Evolutionary conservation across 2,113 vertebrate genomes (phyloP).

Genomic region (Phylloscopus trochilus): DNA sequence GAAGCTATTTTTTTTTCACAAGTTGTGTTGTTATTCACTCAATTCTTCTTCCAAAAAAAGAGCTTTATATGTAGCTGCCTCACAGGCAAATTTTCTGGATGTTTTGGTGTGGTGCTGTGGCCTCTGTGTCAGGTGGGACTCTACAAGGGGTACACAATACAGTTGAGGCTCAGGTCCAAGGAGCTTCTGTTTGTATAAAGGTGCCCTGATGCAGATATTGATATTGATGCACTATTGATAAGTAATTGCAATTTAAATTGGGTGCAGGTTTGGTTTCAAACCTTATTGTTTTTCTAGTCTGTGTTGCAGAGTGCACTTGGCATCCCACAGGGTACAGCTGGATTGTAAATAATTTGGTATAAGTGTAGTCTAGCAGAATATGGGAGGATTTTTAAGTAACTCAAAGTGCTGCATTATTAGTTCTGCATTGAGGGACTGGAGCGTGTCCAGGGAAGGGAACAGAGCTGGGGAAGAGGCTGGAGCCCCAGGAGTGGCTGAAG

Average conservation of each 20-base stretch:
- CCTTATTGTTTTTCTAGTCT: neutral
- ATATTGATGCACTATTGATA: neutral
- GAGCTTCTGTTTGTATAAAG: neutral
- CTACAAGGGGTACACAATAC: neutral
- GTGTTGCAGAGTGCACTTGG: neutral
- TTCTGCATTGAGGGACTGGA: neutral
- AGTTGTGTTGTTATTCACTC: neutral
- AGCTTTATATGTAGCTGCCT: neutral
- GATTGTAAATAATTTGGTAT: neutral
- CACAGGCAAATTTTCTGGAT: neutral
- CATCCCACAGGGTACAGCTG: neutral
- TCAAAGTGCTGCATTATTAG: neutral
- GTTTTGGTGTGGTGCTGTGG: neutral
- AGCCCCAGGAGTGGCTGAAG: accelerated
- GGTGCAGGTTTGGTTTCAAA: neutral
- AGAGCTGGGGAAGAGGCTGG: neutral
- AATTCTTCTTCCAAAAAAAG: neutral
- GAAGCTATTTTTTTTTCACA: neutral
- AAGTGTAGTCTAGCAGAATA: neutral
- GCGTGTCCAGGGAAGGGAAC: neutral
- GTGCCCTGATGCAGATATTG: neutral
- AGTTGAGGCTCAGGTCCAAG: neutral
- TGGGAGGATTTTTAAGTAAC: neutral
- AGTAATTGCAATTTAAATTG: neutral
- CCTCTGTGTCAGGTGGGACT: neutral